Evolutionary conservation across 2,797 vertebrate species (phyloP), one percentile per base, ranked within the genome.

Genomic region (Oreochromis mossambicus): DNA sequence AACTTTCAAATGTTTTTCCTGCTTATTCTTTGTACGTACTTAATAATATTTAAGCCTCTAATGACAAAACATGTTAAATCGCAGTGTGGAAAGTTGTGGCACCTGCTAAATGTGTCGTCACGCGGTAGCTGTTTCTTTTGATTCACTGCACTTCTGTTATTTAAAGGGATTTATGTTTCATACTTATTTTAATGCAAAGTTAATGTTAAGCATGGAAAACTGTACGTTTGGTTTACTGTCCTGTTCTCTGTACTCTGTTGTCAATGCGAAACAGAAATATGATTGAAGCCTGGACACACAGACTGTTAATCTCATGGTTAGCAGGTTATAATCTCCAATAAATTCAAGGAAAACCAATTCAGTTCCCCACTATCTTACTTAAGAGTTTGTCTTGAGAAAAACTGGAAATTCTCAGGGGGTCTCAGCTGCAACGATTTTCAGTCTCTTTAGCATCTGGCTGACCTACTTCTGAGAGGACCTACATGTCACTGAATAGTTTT

Each of bases 381-480:
- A n/a, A 32, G 26, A 51, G 2, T 75, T 32, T 51, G 19, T 12
- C 46, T 75, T 51, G 7, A 26, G 61, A 63, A 58, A 73, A 43
- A 48, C 19, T 8, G 14, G 6, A 54, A 48, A 13, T 24, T 54
- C 26, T 66, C 6, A 12, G 5, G 29, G 76, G 56, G 34, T 63
- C 61, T 79, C 41, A 79, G n/a, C 24, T 79, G 41, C 51, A 61
- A 88, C 4, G 13, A 7, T 79, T 58, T 70, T 52, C 12, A 12
- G 34, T 84, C 52, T 78, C n/a, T 70, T 8, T n/a, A 82, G 32
- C 76, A 81, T 88, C 76, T 87, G 86, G 83, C 75, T 87, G 85
- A 92, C 34, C 79, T 77, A 85, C 87, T 84, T 89, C 77, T 85
- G 29, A 70, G 73, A 83, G 15, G 68, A 87, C 84, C 77, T 78